A percentile compares a stretch with the other conserved stretches of the same genome.
Conservation (phyloP, 2,113 vertebrate species). For the Empidonax alnorum region DNA sequence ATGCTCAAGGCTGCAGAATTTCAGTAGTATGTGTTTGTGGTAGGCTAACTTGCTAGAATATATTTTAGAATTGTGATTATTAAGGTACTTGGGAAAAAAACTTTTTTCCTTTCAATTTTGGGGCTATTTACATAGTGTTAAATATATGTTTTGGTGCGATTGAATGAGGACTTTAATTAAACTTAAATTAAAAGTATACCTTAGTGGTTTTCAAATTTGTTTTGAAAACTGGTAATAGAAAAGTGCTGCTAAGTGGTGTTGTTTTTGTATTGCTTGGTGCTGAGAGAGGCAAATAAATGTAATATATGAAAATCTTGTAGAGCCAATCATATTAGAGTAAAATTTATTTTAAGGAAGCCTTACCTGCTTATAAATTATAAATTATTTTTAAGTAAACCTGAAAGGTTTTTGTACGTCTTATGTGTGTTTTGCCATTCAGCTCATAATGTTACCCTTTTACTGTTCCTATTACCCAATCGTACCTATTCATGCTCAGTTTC, state of each 20-base stretch:
- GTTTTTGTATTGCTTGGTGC: not conserved
- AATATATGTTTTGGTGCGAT: constrained; percentile 57
- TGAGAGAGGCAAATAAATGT: not conserved
- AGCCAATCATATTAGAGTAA: not conserved
- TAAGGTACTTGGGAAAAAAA: constrained; percentile 24
- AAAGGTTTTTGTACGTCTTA: not conserved
- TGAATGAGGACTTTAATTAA: constrained; percentile 68
- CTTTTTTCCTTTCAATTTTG: constrained; percentile 40
- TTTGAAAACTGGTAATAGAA: constrained; percentile 55
- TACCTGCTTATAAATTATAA: not conserved
- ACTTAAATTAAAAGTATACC: constrained; percentile 60
- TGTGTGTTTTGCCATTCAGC: not conserved
- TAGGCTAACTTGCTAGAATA: constrained; percentile 21
- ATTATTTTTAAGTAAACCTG: not conserved
- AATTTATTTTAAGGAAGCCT: not conserved
- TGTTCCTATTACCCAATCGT: fast-evolving
- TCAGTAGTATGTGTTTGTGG: constrained; percentile 38
- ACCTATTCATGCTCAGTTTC: not conserved
- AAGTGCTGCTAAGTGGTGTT: not conserved
- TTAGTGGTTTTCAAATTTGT: constrained; percentile 61
- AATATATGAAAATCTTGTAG: not conserved
- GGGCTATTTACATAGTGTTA: constrained; percentile 67
- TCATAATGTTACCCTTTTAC: not conserved
- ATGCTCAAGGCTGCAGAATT: constrained; percentile 60
- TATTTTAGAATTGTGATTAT: constrained; percentile 56